A percentile compares a stretch with the other conserved stretches of the same genome.
These are phyloP conservation scores for Cliona cf. orientalis DNA, from an alignment of 37 sponge, comb jelly and placozoan genomes.

Conservation along the genomic window DNA sequence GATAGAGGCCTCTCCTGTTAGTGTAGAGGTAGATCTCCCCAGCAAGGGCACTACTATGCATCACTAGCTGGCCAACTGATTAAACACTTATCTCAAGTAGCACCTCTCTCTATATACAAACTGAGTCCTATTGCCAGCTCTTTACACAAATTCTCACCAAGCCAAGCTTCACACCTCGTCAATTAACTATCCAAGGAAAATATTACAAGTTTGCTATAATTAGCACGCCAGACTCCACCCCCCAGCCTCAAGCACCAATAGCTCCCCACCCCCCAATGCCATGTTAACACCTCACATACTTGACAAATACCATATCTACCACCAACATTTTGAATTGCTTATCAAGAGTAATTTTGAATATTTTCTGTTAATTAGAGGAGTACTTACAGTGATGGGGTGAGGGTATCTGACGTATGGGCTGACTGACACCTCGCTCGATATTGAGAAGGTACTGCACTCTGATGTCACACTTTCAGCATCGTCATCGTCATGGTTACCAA, in stretches of 20 bases:
- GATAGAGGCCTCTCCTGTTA: background rate
- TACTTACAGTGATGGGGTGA: slow-evolving; percentile 70
- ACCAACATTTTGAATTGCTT: too few relatives aligned
- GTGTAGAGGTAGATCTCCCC: slow-evolving; percentile 12
- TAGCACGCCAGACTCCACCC: too few relatives aligned
- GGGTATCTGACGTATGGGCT: slow-evolving; percentile 72
- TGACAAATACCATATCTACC: too few relatives aligned
- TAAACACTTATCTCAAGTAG: background rate
- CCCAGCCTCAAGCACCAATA: too few relatives aligned
- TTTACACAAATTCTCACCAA: background rate
- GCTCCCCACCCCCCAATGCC: too few relatives aligned
- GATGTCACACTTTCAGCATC: slow-evolving; percentile 75
- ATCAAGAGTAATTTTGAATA: background rate
- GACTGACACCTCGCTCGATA: slow-evolving; percentile 75
- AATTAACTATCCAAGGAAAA: background rate
- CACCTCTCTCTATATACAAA: background rate
- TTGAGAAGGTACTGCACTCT: slow-evolving; percentile 61
- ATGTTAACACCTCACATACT: too few relatives aligned
- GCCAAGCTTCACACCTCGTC: background rate
- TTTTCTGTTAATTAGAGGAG: background rate
- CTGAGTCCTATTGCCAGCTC: background rate
- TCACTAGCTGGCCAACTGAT: background rate
- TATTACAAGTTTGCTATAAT: too few relatives aligned
- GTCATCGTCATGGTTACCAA: slow-evolving; percentile 59
- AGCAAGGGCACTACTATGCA: background rate